Percentiles rank a stretch among this genome's conserved stretches.
Conservation (phyloP, 2,888 invertebrate genomes). For the Heliconius sara region DNA sequence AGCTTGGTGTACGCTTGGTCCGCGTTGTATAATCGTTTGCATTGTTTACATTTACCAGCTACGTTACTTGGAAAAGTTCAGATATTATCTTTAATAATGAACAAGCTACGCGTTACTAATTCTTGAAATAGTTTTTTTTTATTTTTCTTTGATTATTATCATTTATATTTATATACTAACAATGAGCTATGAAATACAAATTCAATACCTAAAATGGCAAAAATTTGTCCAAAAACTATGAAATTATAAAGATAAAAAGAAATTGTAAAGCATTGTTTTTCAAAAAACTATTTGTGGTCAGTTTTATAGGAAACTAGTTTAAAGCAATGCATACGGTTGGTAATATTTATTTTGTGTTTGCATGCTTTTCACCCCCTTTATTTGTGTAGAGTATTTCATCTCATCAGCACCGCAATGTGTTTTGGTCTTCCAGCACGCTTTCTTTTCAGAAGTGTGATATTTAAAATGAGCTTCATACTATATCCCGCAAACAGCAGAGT, state of each 20-base stretch:
- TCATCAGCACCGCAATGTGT: background rate
- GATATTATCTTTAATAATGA: background rate
- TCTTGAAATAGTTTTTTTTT: background rate
- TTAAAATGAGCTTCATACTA: no score
- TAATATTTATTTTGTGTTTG: background rate
- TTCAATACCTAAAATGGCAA: background rate
- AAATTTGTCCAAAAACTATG: no score
- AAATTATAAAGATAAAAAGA: background rate
- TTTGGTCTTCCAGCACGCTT: background rate
- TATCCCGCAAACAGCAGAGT: no score
- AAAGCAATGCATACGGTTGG: background rate
- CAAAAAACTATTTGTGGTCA: background rate
- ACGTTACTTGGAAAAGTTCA: background rate
- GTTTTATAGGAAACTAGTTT: background rate
- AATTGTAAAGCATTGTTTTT: background rate
- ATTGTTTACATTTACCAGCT: background rate
- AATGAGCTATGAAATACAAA: background rate
- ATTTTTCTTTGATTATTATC: background rate
- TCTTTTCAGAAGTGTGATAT: background rate
- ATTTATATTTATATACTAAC: no score
- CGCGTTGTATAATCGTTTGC: slow-evolving; percentile 8
- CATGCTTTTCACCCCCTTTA: background rate
- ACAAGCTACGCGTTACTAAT: background rate
- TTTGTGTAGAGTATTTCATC: background rate
- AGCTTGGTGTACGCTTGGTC: slow-evolving; percentile 40